A percentile compares a stretch with the other conserved stretches of the same genome.
Evolutionary conservation across 2,888 invertebrate species (phyloP).

Genomic region (Biston betularia): DNA sequence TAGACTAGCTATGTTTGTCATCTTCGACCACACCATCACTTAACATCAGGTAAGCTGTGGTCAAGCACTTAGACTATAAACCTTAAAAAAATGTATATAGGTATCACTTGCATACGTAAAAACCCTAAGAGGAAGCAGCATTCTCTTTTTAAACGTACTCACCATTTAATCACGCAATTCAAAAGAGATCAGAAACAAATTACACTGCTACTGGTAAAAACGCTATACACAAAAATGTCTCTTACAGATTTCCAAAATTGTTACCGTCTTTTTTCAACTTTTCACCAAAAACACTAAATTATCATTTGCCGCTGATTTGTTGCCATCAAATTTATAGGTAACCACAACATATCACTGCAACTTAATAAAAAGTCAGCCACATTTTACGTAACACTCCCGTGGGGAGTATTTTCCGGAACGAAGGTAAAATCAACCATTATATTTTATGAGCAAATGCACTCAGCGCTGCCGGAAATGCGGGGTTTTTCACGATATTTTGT

Average conservation of each 20-base stretch:
- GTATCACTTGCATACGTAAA: no score
- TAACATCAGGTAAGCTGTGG: no score
- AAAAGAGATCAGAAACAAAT: not conserved
- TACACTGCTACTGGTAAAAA: not conserved
- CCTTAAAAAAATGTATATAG: no score
- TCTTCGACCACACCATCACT: no score
- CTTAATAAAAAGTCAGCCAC: conserved; percentile 35
- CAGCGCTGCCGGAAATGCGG: conserved; percentile 35
- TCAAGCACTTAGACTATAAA: no score
- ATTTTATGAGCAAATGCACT: conserved; percentile 65
- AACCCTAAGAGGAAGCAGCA: not conserved
- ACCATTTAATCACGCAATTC: not conserved
- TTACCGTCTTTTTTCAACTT: not conserved
- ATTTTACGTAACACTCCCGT: conserved; percentile 54
- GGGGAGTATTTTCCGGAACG: conserved; percentile 51
- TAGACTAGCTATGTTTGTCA: no score
- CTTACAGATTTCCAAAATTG: not conserved
- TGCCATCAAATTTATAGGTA: conserved; percentile 9
- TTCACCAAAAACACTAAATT: conserved; percentile 4
- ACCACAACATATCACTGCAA: conserved; percentile 46
- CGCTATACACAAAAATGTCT: not conserved
- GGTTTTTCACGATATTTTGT: conserved; percentile 36
- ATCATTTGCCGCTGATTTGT: not conserved
- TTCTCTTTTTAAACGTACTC: not conserved
- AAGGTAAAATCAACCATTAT: conserved; percentile 59